Evolutionary conservation across 2,797 vertebrate species (phyloP).

Genomic region (Meriones psammophilus): DNA sequence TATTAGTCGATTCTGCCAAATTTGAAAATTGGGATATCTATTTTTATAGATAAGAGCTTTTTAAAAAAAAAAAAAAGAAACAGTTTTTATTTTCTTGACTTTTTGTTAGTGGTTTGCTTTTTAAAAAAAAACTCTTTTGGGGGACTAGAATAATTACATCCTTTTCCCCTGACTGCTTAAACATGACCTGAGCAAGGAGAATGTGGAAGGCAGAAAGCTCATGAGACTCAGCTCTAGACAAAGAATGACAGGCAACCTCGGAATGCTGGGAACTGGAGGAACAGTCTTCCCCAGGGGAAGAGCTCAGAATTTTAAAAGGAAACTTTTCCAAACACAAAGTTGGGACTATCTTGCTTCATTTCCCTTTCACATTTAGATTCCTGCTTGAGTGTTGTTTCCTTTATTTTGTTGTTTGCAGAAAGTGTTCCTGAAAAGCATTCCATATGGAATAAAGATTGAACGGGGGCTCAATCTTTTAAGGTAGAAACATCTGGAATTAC

Average conservation of each 20-base stretch:
- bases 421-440: neutral
- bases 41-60: neutral
- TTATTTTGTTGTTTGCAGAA: neutral
- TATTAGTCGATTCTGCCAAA: neutral
- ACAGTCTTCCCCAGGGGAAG: neutral
- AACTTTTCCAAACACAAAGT: neutral
- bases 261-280: neutral
- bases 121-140: no score
- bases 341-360: neutral
- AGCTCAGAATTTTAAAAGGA: neutral
- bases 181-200: neutral
- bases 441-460: neutral
- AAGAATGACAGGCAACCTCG: neutral
- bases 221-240: neutral
- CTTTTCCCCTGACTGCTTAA: neutral
- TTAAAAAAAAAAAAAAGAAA: neutral
- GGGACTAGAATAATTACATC: neutral
- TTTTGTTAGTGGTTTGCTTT: neutral
- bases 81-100: neutral
- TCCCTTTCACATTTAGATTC: neutral
- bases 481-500: neutral
- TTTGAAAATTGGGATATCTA: neutral
- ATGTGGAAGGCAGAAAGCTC: neutral
- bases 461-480: neutral
- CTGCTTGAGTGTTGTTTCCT: neutral